Base-by-base conservation (phyloP, 53 echinoderm and acorn worm species). In the Paracentrotus lividus region DNA sequence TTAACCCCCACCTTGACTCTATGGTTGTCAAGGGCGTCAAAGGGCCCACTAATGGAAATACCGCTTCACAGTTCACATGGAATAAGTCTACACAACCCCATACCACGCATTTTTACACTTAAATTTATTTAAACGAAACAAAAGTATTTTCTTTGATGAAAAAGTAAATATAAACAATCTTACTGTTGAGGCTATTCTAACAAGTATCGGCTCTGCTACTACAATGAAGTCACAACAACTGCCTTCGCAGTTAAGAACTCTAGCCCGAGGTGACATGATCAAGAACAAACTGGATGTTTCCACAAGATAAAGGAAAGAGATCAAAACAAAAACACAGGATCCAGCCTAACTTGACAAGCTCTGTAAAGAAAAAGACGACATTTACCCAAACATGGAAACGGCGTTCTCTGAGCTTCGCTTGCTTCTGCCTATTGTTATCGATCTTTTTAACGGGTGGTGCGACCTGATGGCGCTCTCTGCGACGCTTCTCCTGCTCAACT, bases 321-420 rank as follows among this genome's bases (percentile, higher is more conserved):
- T 2, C 49, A 8, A 49, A 85, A 49, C 47, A 45, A 47, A 20
- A 51, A 51, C 29, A 26, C 47, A 26, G 27, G 31, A 85, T 51
- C 47, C 27, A 47, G n/a, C 47, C 49, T 4, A 51, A 51, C n/a
- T 84, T 27, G 45, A 21, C 85, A 85, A 49, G 72, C 36, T 38
- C 72, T 21, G 40, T 16, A 72, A 72, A 18, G 20, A 72, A 72
- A 72, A 72, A 72, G 72, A 38, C 72, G 36, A 20, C 85, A 85
- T 88, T 88, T 88, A 88, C 88, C 88, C 88, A 88, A 53, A 88
- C 88, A 7, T 57, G 88, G 57, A 88, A 20, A 18, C 88, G 54
- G 55, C 88, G 58, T 33, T 57, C 57, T 88, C 59, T 88, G 55
- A 88, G 88, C 13, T 18, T 32, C 40, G 34, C 54, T 88, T 32